Conservation (phyloP, 2,113 vertebrate genomes). For the Channa argus region DNA sequence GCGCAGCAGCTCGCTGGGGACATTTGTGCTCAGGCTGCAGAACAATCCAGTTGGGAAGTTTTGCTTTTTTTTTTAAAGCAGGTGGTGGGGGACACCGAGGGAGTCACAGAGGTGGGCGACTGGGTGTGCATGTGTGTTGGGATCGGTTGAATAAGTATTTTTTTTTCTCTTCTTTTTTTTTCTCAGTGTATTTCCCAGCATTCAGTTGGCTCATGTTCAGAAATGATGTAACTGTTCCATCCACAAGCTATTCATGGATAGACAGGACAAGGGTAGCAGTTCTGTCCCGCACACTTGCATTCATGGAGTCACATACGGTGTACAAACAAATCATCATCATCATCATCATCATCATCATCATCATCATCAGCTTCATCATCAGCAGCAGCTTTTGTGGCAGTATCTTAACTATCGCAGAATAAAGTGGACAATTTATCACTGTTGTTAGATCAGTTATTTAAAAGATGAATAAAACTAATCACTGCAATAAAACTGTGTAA, state of each 20-base stretch:
- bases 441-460: too few species aligned
- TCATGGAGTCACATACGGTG: background rate
- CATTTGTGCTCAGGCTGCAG: constrained; percentile 23
- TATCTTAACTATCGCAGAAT: background rate
- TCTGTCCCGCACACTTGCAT: constrained; percentile 23
- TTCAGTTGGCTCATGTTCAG: constrained; percentile 57
- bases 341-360: background rate
- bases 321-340: background rate
- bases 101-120: constrained; percentile 3
- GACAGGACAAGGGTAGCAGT: constrained; percentile 15
- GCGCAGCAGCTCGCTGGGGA: constrained; percentile 26
- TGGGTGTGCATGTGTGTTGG: constrained; percentile 3
- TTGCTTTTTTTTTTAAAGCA: background rate
- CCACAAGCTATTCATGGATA: constrained; percentile 31
- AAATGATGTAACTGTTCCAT: constrained; percentile 67
- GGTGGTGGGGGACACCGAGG: background rate
- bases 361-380: background rate
- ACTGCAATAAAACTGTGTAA: too few species aligned
- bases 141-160: background rate
- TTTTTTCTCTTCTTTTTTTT: background rate
- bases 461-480: too few species aligned
- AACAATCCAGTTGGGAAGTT: constrained; percentile 4
- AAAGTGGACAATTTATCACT: background rate
- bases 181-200: constrained; percentile 52
- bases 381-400: background rate